Evolutionary conservation across 2,888 invertebrate genomes (phyloP).

Genomic region (Tachystola acroxantha): DNA sequence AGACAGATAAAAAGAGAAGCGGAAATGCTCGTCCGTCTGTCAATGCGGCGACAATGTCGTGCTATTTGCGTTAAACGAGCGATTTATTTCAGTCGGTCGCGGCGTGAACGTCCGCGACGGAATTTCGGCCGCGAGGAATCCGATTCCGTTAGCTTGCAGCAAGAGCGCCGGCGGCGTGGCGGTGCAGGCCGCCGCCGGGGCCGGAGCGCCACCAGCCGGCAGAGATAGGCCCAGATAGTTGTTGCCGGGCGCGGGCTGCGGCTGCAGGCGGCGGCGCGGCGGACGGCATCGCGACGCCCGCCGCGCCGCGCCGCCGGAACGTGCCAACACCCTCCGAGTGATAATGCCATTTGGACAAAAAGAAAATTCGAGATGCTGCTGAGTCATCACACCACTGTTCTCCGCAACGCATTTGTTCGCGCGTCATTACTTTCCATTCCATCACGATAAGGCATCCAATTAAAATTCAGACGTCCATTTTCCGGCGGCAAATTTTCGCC

Average conservation of each 20-base stretch:
- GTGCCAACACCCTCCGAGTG: conserved; percentile 45
- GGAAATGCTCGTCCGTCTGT: conserved; percentile 69
- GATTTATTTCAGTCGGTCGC: conserved; percentile 75
- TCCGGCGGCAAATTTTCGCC: conserved; percentile 19
- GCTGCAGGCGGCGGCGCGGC: conserved; percentile 16
- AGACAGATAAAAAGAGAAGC: conserved; percentile 60
- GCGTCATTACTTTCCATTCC: conserved; percentile 32
- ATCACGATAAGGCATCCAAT: conserved; percentile 21
- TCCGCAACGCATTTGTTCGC: conserved; percentile 18
- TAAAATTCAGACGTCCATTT: conserved; percentile 25
- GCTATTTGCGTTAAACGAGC: conserved; percentile 75
- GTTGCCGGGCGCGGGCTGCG: conserved; percentile 34
- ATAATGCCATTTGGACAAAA: conserved; percentile 56
- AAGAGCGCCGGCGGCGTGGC: too few relatives aligned
- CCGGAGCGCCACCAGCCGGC: conserved; percentile 6
- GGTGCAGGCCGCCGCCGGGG: conserved; percentile 18
- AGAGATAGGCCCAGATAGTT: conserved; percentile 27
- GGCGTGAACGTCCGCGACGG: conserved; percentile 73
- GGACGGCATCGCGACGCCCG: conserved; percentile 15
- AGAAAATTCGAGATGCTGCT: conserved; percentile 72
- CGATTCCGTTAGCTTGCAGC: conserved; percentile 63
- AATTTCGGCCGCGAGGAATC: conserved; percentile 73
- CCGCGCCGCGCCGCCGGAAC: conserved; percentile 13
- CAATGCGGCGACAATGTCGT: conserved; percentile 70
- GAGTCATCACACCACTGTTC: conserved; percentile 51